These are phyloP conservation scores for Sinocyclocheilus maitianheensis DNA, from an alignment of 2,113 vertebrate genomes.

Conservation along the genomic window DNA sequence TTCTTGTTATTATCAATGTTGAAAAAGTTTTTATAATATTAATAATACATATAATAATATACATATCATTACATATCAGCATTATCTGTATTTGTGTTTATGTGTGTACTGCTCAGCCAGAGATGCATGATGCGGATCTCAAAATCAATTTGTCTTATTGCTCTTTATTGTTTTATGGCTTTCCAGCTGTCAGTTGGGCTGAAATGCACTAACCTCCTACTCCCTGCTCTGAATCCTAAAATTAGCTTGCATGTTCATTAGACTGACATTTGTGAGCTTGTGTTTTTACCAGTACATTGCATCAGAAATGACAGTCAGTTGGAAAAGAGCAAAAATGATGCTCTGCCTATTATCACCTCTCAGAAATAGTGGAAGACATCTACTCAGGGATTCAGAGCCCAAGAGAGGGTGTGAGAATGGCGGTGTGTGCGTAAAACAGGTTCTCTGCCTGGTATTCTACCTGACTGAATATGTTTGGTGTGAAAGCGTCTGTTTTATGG, in stretches of 20 bases:
- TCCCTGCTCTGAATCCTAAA: conserved; percentile 15
- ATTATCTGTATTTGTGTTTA: neutral
- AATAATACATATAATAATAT: too few relatives aligned
- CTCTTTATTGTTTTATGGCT: conserved; percentile 7
- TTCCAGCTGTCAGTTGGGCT: conserved; percentile 9
- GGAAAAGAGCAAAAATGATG: neutral
- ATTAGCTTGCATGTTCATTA: neutral
- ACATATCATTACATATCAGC: neutral
- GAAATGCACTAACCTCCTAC: neutral
- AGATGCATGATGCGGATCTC: neutral
- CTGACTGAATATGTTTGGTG: conserved; percentile 24
- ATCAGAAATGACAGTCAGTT: conserved; percentile 9
- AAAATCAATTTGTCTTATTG: neutral
- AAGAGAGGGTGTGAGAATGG: neutral
- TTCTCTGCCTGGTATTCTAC: conserved; percentile 1
- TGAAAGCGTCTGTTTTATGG: neutral
- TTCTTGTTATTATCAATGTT: too few relatives aligned
- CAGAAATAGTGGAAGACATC: neutral
- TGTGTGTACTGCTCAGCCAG: neutral
- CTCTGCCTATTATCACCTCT: neutral
- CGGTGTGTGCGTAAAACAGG: neutral
- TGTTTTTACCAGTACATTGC: conserved; percentile 6
- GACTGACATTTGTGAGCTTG: neutral
- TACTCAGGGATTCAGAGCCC: conserved; percentile 19
- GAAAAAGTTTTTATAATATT: too few relatives aligned